These are phyloP conservation scores for Leguminivora glycinivorella DNA, from an alignment of 1,140 invertebrate species.

Conservation along the genomic window DNA sequence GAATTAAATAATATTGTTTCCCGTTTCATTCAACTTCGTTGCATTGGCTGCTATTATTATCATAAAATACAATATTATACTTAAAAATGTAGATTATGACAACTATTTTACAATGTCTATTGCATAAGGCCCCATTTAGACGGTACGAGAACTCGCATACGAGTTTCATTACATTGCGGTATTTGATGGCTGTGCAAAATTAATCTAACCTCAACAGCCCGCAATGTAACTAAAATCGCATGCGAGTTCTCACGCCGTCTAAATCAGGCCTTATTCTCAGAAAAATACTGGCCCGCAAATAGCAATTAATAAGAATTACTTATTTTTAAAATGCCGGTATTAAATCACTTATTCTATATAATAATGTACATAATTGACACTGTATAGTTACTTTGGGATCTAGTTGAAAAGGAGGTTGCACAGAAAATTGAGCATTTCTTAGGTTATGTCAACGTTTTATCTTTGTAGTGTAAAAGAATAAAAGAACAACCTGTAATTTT, in stretches of 20 bases:
- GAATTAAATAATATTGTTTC: constrained; percentile 38
- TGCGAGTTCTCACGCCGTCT: too few relatives aligned
- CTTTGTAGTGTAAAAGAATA: neutral
- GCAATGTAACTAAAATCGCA: too few relatives aligned
- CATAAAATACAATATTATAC: constrained; percentile 28
- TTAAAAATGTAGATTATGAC: constrained; percentile 33
- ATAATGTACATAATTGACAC: constrained; percentile 42
- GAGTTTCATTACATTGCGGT: too few relatives aligned
- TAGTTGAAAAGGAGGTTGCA: constrained; percentile 13
- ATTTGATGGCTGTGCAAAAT: too few relatives aligned
- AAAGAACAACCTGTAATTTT: neutral
- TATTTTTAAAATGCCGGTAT: constrained; percentile 28
- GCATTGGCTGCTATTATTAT: constrained; percentile 38
- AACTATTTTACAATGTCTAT: constrained; percentile 17
- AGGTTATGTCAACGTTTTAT: neutral
- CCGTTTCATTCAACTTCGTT: constrained; percentile 56
- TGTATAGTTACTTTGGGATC: constrained; percentile 32
- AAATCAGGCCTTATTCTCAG: too few relatives aligned
- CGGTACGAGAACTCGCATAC: too few relatives aligned
- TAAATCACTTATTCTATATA: constrained; percentile 41
- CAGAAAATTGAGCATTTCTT: neutral
- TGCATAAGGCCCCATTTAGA: too few relatives aligned
- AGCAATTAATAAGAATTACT: constrained; percentile 34
- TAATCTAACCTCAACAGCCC: too few relatives aligned
- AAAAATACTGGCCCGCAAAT: constrained; percentile 40